Conservation (phyloP, 2,797 vertebrate species). For the Hippocampus kuda region DNA sequence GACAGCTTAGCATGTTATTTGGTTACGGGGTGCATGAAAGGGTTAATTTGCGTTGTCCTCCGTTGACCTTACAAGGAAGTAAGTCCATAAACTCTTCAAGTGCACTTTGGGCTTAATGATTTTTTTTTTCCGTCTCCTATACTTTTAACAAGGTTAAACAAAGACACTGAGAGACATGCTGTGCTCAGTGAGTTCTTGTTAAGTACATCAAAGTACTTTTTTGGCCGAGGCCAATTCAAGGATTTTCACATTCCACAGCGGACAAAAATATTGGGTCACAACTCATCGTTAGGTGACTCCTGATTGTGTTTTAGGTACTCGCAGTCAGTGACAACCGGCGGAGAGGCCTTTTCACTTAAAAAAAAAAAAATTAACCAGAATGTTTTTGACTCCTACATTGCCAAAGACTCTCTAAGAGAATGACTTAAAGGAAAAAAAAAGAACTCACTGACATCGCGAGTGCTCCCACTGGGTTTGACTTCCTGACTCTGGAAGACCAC, state of each 20-base stretch:
- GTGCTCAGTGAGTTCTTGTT: not conserved
- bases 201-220: constrained; percentile 1
- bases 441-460: constrained; percentile 4
- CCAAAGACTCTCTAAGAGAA: not conserved
- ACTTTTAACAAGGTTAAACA: constrained; percentile 5
- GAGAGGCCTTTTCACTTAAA: not conserved
- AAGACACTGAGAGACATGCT: not conserved
- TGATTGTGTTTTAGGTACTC: not conserved
- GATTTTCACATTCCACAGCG: not conserved
- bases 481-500: constrained; percentile 31
- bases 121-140: not conserved
- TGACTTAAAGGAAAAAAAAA: not conserved
- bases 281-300: not conserved
- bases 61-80: not conserved
- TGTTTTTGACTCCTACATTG: not conserved
- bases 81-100: constrained; percentile 1
- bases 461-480: constrained; percentile 27
- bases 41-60: not conserved
- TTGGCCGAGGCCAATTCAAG: not conserved
- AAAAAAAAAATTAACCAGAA: not conserved
- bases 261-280: not conserved
- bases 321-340: not conserved
- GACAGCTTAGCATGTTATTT: too few relatives aligned
- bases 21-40: too few relatives aligned
- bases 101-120: constrained; percentile 5